These are phyloP conservation scores for Cebus imitator DNA, from an alignment of 2,113 vertebrate species.

Conservation along the genomic window DNA sequence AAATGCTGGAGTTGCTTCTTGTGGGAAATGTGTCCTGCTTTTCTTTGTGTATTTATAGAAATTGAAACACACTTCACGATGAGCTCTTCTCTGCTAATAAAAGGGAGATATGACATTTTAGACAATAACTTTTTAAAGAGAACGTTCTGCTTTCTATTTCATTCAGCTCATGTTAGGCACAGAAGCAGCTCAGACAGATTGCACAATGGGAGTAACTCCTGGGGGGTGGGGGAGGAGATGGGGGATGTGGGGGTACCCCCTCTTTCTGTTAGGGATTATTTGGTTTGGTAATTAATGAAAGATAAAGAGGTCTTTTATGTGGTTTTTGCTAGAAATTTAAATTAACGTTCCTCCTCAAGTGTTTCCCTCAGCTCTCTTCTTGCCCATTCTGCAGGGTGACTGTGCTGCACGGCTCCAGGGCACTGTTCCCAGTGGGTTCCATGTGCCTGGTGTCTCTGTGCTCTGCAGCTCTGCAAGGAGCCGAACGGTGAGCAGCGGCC, in stretches of 20 bases:
- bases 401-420: no score
- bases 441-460: not conserved
- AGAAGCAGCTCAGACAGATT: not conserved
- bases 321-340: not conserved
- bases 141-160: not conserved
- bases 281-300: conserved; percentile 3
- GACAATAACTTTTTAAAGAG: not conserved
- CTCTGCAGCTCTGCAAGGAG: no score
- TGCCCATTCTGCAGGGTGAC: not conserved
- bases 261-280: not conserved
- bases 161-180: not conserved
- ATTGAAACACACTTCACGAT: not conserved
- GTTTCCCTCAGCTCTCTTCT: not conserved
- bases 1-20: not conserved
- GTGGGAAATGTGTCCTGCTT: not conserved
- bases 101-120: not conserved
- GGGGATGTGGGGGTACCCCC: accelerated
- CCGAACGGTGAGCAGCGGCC: not conserved
- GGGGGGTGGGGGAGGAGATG: no score
- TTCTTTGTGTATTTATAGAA: conserved; percentile 27
- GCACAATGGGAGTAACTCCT: not conserved
- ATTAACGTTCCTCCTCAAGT: not conserved
- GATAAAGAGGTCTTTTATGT: not conserved
- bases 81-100: not conserved
- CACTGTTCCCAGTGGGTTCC: accelerated